A percentile compares a stretch with the other conserved stretches of the same genome.
Evolutionary conservation across 2,888 invertebrate species (phyloP).

Genomic region (Euzophera pinguis): DNA sequence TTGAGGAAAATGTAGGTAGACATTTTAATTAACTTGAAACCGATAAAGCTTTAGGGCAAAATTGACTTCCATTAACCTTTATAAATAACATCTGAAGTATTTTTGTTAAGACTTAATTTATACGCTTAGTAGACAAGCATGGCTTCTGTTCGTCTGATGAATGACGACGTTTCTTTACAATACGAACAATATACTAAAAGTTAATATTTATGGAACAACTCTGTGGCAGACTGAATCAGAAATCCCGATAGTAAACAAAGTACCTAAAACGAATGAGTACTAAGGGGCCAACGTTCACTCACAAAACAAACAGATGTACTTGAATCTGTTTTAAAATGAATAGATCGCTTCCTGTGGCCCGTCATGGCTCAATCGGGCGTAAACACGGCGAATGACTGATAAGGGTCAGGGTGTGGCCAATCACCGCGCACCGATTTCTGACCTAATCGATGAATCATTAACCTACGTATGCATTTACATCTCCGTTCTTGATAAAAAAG

Average conservation of each 20-base stretch:
- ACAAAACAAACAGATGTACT: slow-evolving; percentile 36
- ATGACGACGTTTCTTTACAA: too few relatives aligned
- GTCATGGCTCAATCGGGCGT: slow-evolving; percentile 35
- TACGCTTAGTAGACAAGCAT: too few relatives aligned
- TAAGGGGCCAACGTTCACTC: slow-evolving; percentile 25
- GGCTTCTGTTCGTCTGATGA: too few relatives aligned
- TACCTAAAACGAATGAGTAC: slow-evolving; percentile 21
- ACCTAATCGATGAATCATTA: slow-evolving; percentile 37
- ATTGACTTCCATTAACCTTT: not conserved
- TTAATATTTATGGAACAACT: too few relatives aligned
- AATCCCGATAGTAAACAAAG: not conserved
- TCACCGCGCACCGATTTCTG: slow-evolving; percentile 24
- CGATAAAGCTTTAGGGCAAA: not conserved
- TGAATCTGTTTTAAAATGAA: slow-evolving; percentile 31
- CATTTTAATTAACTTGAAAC: not conserved
- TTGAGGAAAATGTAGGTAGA: slow-evolving; percentile 7
- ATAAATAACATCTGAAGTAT: not conserved
- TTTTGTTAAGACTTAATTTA: not conserved
- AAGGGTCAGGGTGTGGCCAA: slow-evolving; percentile 45
- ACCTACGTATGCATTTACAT: not conserved
- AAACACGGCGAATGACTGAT: slow-evolving; percentile 45
- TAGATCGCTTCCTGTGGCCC: slow-evolving; percentile 42
- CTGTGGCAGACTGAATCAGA: too few relatives aligned
- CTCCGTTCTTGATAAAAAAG: too few relatives aligned
- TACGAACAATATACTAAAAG: too few relatives aligned